These are phyloP conservation scores for Alaudala cheleensis DNA, from an alignment of 2,113 vertebrate species.

Conservation along the genomic window DNA sequence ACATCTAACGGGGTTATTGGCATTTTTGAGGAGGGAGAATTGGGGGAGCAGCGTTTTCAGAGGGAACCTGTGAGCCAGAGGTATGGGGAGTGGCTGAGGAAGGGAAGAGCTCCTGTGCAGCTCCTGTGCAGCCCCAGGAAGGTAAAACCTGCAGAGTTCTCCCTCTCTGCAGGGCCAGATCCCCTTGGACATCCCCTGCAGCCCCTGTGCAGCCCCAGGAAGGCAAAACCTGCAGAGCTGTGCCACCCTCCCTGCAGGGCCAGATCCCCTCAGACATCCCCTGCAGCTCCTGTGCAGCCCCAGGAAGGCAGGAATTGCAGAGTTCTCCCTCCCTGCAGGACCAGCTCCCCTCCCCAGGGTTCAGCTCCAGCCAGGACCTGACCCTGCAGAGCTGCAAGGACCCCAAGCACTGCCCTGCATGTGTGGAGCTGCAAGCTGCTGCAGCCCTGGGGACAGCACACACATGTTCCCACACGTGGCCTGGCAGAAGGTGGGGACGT, in stretches of 20 bases:
- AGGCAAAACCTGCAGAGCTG: too few species aligned
- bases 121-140: background rate
- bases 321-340: too few species aligned
- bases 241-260: too few species aligned
- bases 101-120: background rate
- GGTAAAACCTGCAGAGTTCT: background rate
- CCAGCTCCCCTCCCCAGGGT: too few species aligned
- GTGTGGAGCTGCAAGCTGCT: background rate
- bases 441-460: background rate
- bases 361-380: background rate
- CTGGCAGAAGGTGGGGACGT: conserved; percentile 4
- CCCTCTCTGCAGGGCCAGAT: background rate
- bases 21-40: background rate
- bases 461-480: conserved; percentile 27
- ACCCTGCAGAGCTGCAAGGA: background rate
- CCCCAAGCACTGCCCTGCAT: background rate
- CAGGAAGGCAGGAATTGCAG: too few species aligned
- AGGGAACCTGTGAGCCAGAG: background rate
- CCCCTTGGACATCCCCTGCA: background rate
- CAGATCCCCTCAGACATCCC: too few species aligned
- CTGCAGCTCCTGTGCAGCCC: too few species aligned
- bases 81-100: background rate
- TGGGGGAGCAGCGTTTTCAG: background rate
- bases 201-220: too few species aligned
- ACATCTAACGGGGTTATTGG: background rate